Base-by-base conservation (phyloP, 2,113 vertebrate species). In the Gnathonemus echidnorhynchus region DNA sequence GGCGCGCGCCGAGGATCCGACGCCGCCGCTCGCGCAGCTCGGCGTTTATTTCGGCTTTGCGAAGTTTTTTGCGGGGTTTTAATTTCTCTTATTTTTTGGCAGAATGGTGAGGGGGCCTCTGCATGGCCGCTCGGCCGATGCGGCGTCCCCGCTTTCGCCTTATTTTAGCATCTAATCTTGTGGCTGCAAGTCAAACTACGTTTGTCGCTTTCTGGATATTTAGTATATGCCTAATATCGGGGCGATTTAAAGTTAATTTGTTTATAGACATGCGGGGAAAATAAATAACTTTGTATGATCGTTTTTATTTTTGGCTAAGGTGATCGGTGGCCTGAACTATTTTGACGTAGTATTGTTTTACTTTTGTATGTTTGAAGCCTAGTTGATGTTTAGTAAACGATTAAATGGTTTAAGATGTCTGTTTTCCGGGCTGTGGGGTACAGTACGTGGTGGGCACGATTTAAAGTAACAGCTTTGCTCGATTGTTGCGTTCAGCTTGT, bases 1-100 rank as follows among this genome's bases (percentile, higher is more conserved):
- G 91, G 94, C 92, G 92, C 92, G 86, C 89, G 91, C 39, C 88
- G 88, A 88, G 89, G 50, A 77, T 88, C 88, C 50, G 83, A 83
- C 66, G 39, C 62, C 62, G 27, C 62, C 10, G 62, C 27, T 70
- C 10, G 27, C 27, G 62, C 62, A 31, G 62, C 62, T 31, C 62
- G 62, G 35, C 77, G 83, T 77, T 88, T 50, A 88, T 84, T 88
- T 90, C 52, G 49, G 88, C 88, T 66, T 88, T 89, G 52, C 74
- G 87, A 90, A 88, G 87, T 90, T 88, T 70, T 70, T 70, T 27
- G 9, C n/a, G 62, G 62, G 62, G 9, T 13, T 70, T 70, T 70
- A 70, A 70, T 70, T 31, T 13, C 10, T 13, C 27, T 70, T 70
- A 70, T 31, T 70, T 66, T 70, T 70, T 11, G 62, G 62, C n/a